These are phyloP conservation scores for Chelon labrosus DNA, from an alignment of 2,797 vertebrate species.

Conservation along the genomic window DNA sequence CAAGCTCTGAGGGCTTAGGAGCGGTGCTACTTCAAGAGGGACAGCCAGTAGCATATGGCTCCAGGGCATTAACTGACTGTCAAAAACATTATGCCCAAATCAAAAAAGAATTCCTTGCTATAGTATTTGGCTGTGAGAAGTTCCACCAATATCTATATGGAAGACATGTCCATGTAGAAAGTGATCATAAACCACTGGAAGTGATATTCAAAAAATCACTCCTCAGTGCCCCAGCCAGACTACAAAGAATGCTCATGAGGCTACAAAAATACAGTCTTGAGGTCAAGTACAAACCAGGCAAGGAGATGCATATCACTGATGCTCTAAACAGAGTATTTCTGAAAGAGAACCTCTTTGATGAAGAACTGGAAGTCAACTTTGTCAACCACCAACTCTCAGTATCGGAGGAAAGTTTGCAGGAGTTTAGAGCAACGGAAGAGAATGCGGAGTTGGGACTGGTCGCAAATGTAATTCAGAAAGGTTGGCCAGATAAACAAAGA, in stretches of 20 bases:
- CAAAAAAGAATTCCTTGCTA: slow-evolving; percentile 31
- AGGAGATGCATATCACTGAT: neutral
- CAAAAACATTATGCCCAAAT: neutral
- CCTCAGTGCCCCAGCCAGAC: no score
- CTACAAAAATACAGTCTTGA: neutral
- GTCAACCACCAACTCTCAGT: no score
- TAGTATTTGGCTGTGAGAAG: neutral
- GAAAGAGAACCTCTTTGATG: no score
- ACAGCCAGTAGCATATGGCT: slow-evolving; percentile 5
- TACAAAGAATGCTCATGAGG: neutral
- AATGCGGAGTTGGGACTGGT: no score
- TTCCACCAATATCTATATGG: slow-evolving; percentile 7
- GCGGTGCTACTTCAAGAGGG: slow-evolving; percentile 37
- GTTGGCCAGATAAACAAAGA: no score
- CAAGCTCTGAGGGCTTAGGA: slow-evolving; percentile 19
- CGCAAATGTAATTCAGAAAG: no score
- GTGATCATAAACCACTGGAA: slow-evolving; percentile 3
- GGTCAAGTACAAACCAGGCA: neutral
- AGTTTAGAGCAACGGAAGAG: no score
- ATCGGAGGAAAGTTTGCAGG: no score
- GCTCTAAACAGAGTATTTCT: no score
- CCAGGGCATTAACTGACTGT: slow-evolving; percentile 24
- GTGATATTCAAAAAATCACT: neutral
- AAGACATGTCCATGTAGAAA: neutral
- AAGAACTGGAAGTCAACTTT: no score